Base-by-base conservation (phyloP, 1,140 invertebrate genomes). In the Cydia strobilella region DNA sequence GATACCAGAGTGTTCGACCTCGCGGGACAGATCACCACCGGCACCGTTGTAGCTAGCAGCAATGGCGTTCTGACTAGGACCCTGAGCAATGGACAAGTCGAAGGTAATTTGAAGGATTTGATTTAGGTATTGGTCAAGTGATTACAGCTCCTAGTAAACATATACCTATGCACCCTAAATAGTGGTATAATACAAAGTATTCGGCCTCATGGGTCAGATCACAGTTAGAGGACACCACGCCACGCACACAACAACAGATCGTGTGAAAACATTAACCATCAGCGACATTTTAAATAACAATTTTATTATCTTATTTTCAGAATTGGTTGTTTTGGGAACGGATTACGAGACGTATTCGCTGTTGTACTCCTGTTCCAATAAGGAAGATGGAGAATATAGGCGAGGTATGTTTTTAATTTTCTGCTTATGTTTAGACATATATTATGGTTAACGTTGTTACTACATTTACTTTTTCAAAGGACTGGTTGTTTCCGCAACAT, bases 261-360 rank as follows among this genome's bases (percentile, higher is more conserved):
- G 35, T 39, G 35, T 35, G 31, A 35, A 35, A 35, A 35, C 31
- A 35, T 35, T 5, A 35, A 7, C 31, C 7, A 7, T 35, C 7
- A 35, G 31, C 7, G 5, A 35, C 31, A 35, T 6, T 35, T 35
- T 6, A 39, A 10, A 39, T 39, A 39, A 10, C 0, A 39, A 59
- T 63, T 25, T 18, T 66, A 59, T 71, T 1, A 9, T 59, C 74
- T 76, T 74, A 20, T 77, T 88, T 87, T 75, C 84, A 89, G 87
- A 91, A 31, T 74, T 87, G 82, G 83, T 86, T 91, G 0, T 76
- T 92, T 75, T 92, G 39, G 86, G 81, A 20, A 92, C 90, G 3
- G 89, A 92, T 65, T 90, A 92, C 51, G 79, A 85, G 0, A 86
- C 76, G 0, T 92, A 90, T 59, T 82, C 90, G 2, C 79, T 92